A percentile compares a stretch with the other conserved stretches of the same genome.
Conservation (phyloP, 92 coral and sea anemone species). For the Isaurus tuberculatus region DNA sequence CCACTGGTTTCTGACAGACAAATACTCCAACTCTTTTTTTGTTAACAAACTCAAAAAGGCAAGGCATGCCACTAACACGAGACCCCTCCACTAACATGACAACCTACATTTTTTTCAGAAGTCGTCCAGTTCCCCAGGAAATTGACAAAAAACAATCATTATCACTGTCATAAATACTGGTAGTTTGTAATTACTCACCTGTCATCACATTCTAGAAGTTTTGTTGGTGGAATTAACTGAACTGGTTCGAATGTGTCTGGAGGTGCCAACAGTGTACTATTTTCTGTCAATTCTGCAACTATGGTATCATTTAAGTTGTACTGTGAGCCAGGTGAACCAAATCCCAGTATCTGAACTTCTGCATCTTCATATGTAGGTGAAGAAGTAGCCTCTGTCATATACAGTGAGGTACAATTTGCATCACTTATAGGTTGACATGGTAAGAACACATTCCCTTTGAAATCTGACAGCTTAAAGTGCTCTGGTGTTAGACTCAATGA, state of each 20-base stretch:
- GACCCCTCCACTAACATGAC: background rate
- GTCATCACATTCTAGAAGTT: constrained; percentile 13
- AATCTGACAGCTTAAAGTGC: constrained; percentile 50
- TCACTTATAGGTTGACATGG: constrained; percentile 50
- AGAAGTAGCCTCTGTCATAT: constrained; percentile 23
- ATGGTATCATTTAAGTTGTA: constrained; percentile 9
- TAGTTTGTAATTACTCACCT: background rate
- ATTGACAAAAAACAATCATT: constrained; percentile 8
- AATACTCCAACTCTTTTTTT: constrained; percentile 9
- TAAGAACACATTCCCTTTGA: constrained; percentile 44
- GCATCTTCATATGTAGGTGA: background rate
- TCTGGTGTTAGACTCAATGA: constrained; percentile 52
- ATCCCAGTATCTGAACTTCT: constrained; percentile 8
- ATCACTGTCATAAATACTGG: constrained; percentile 10
- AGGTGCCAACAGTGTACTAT: constrained; percentile 5
- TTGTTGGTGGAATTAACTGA: background rate
- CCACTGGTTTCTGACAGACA: background rate
- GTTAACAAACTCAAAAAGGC: constrained; percentile 4
- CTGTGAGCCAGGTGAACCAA: constrained; percentile 1
- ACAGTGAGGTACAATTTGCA: constrained; percentile 20
- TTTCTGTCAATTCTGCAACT: constrained; percentile 1
- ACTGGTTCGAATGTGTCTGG: background rate
- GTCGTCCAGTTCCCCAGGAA: background rate
- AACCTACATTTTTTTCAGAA: background rate
- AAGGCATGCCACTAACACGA: constrained; percentile 4